Evolutionary conservation across 2,888 invertebrate species (phyloP), one percentile per base, ranked within the genome.

Genomic region (Clusia tigrina): DNA sequence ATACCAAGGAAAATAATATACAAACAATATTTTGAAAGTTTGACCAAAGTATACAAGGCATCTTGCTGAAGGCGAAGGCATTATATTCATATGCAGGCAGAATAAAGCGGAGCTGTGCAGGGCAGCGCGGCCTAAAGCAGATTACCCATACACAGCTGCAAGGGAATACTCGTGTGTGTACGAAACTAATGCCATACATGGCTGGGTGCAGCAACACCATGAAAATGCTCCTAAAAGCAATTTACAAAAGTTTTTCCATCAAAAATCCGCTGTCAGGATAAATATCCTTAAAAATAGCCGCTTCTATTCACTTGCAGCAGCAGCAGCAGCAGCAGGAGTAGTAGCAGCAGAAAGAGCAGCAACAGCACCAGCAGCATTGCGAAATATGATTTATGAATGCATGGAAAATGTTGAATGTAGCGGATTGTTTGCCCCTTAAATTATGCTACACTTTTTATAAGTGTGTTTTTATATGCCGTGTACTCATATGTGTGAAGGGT

Each of bases 241-340:
- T 81, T 80, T 81, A 80, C 77, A 76, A 81, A 81, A 79, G 76
- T 80, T 81, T 81, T 80, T 80, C 77, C 79, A 77, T 80, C 78
- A 80, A 77, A 78, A 76, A 78, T 79, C 74, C 74, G 78, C 77
- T 78, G 78, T 79, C 80, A 81, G 78, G 74, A 81, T 81, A 81
- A 80, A 79, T 81, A 80, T 81, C 74, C 76, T 78, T 76, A 75
- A 78, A n/a, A 80, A 80, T 74, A 74, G 71, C 72, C 73, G 69
- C 69, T 65, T 64, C 65, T 65, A 10, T 5, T n/a, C n/a, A 5
- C n/a, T 42, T 5, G 10, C n/a, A 25, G 25, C 17, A 53, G 54
- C 22, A 54, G 12, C 2, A 20, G 32, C 20, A 12, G 20, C 12
- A 25, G 42, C 12, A 57, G 25, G 5, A 53, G 54, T 15, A 54